Conservation (phyloP, 2,113 vertebrate species). For the Motacilla alba region DNA sequence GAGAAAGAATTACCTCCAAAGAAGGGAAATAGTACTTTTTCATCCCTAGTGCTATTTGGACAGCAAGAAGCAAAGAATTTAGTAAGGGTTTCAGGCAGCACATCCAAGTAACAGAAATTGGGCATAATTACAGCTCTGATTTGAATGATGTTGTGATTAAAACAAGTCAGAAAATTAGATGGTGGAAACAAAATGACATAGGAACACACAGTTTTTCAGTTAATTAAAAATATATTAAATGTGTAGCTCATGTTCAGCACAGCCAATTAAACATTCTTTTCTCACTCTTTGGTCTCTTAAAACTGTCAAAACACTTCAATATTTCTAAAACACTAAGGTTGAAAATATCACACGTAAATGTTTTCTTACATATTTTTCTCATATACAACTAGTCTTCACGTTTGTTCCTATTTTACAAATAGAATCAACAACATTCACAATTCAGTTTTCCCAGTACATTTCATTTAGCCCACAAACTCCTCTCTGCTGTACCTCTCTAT, state of each 20-base stretch:
- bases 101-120: background rate
- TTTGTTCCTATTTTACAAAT: background rate
- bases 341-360: background rate
- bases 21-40: background rate
- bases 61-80: background rate
- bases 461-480: background rate
- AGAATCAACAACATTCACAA: background rate
- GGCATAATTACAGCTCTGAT: background rate
- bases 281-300: background rate
- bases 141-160: background rate
- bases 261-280: background rate
- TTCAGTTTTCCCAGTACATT: background rate
- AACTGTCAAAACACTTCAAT: background rate
- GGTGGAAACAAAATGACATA: background rate
- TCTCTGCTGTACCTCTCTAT: background rate
- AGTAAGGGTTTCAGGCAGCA: background rate
- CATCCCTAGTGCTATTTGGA: background rate
- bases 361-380: background rate
- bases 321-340: background rate
- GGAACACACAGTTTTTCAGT: background rate
- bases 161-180: constrained; percentile 18
- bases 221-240: background rate
- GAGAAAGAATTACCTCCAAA: background rate
- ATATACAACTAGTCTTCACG: background rate
- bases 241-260: background rate